Percentiles rank a stretch among this genome's conserved stretches.
phyloP scores from a whole-genome alignment of 2,797 vertebrate genomes.

The Crypturellus tataupa region DNA sequence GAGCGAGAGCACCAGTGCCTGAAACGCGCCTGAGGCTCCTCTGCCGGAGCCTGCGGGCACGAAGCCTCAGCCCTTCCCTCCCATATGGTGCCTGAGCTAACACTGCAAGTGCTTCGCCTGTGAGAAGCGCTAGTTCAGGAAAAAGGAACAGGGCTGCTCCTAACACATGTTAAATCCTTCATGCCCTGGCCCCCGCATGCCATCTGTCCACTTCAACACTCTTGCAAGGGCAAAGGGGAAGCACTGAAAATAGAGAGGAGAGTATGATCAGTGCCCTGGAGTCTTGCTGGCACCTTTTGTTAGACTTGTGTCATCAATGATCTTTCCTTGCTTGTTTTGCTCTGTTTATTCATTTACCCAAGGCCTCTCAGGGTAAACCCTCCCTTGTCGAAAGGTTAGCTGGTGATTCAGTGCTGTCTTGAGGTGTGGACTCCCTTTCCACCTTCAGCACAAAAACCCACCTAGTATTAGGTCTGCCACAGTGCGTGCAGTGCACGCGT shows the following conservation, averaged over 20 bases:
- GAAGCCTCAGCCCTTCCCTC: background rate
- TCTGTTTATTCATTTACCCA: background rate
- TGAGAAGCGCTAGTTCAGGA: background rate
- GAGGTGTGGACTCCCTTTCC: background rate
- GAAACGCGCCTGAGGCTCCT: background rate
- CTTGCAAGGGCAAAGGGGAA: background rate
- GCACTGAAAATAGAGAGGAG: background rate
- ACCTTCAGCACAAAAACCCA: background rate
- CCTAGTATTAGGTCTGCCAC: rapidly evolving
- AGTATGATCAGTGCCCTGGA: background rate
- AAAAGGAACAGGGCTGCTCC: background rate
- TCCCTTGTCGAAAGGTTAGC: background rate
- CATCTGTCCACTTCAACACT: background rate
- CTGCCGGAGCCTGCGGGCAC: background rate
- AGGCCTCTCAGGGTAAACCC: background rate
- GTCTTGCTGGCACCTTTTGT: background rate
- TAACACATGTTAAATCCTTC: background rate
- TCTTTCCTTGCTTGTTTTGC: background rate
- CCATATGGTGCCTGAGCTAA: slow-evolving; percentile 1
- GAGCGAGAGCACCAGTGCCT: background rate
- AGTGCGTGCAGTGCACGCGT: rapidly evolving
- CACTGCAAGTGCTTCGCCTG: background rate
- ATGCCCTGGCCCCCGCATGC: background rate
- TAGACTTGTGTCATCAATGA: background rate
- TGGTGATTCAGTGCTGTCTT: background rate